Base-by-base conservation (phyloP, 2,888 invertebrate genomes). In the Drosophila algonquin region DNA sequence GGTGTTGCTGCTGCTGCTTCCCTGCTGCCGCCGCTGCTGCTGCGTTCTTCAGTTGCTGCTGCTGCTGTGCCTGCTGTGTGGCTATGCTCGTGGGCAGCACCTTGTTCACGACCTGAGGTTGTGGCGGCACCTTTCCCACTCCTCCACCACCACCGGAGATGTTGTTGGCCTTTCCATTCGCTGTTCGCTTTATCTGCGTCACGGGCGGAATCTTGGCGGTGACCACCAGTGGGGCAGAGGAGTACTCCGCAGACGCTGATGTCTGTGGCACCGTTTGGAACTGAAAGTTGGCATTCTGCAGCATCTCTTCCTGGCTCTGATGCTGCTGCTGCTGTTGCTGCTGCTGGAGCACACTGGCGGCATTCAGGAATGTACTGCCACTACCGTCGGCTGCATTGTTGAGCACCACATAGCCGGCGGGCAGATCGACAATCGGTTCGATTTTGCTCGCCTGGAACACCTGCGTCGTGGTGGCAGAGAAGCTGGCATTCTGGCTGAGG, bases 401-500 rank as follows among this genome's bases (percentile, higher is more conserved):
- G 0, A 95, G 94, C 48, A 95, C 94, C 14, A 95, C 95, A 90
- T 95, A 95, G 73, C 95, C 95, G 9, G 95, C 93, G 6, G 96
- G 95, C 59, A 96, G 94, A 90, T 96, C 96, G 16, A 96, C 95
- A 59, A 96, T 94, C 1, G 97, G 96, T 87, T 96, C 96, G 90
- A 96, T 94, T 92, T 97, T 97, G 76, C 96, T 96, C 0, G 96
- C 96, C 93, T 97, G 96, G 48, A 90, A 90, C 40, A 92, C 92
- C 64, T 92, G 92, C 0, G 97, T 97, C 1, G 96, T 96, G 2
- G 97, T 97, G 18, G 97, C 96, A 18, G 96, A 96, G 90, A 96
- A 97, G 90, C 96, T 96, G 85, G 96, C 96, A 85, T 96, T 96
- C 82, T 96, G 95, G 61, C 96, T 95, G 35, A 96, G 93, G 3